Conservation (phyloP, 2,888 invertebrate genomes). For the Drosophila ezoana region DNA sequence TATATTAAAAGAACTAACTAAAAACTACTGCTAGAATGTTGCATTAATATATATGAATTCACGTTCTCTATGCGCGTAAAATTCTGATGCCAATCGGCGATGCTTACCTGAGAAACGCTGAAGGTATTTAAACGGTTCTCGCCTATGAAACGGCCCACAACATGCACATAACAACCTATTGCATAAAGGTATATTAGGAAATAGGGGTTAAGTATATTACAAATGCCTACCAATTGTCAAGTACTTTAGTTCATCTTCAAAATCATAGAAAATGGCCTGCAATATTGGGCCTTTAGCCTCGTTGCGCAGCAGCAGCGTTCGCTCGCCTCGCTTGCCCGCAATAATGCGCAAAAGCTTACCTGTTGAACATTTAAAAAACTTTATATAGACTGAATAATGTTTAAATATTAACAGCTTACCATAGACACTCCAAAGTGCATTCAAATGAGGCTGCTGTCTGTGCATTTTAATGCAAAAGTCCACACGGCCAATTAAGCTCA, state of each 20-base stretch:
- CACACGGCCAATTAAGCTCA: constrained; percentile 75
- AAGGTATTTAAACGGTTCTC: constrained; percentile 79
- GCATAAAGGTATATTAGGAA: neutral
- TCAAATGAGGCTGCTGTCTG: constrained; percentile 65
- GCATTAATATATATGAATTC: constrained; percentile 75
- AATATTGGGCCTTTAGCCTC: constrained; percentile 78
- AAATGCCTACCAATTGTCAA: constrained; percentile 41
- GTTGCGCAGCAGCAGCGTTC: constrained; percentile 75
- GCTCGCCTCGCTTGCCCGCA: constrained; percentile 75
- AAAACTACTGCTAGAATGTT: constrained; percentile 44
- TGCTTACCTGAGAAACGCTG: constrained; percentile 64
- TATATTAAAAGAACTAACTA: neutral
- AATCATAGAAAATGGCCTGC: constrained; percentile 82
- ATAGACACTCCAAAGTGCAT: constrained; percentile 81
- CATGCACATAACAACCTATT: constrained; percentile 73
- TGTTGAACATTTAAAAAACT: constrained; percentile 37
- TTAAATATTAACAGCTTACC: constrained; percentile 55
- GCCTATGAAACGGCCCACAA: constrained; percentile 76
- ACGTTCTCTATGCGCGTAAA: constrained; percentile 81
- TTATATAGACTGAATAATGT: no score
- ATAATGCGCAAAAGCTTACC: constrained; percentile 78
- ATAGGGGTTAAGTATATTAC: no score
- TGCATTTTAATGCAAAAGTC: constrained; percentile 78
- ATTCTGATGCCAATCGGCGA: constrained; percentile 48
- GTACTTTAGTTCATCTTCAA: constrained; percentile 58